Evolutionary conservation across 2,888 invertebrate species (phyloP), one percentile per base, ranked within the genome.

Genomic region (Antitype chi): DNA sequence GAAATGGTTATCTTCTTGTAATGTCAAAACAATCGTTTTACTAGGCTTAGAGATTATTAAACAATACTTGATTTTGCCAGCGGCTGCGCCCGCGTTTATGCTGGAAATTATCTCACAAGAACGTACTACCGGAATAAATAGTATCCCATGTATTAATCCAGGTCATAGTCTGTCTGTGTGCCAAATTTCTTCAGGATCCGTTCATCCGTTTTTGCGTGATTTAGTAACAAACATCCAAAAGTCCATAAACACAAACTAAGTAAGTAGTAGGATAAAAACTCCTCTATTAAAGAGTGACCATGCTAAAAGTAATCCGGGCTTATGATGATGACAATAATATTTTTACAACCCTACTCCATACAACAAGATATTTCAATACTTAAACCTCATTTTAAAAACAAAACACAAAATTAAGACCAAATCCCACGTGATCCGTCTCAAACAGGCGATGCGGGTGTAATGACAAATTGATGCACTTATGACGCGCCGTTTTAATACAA

Each of bases 381-480:
- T 23, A 38, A 67, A 20, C 2, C 9, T 17, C 49, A 57, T 68
- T 84, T 64, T 64, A 76, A 75, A 77, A 77, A 84, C 69, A 84
- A 59, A 67, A 81, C 55, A 63, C 38, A 74, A 63, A 53, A 81
- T 81, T 73, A 82, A 72, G 62, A n/a, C 69, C 28, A 68, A 59
- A 81, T 77, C 62, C 81, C 57, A 77, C 83, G 76, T 86, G 85
- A 88, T 88, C 82, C 86, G 79, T 72, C 77, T 81, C 84, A 85
- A 90, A 86, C 84, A 81, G 78, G 83, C 91, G 91, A 95, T 95
- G 94, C 95, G 95, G 95, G 95, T 89, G 80, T 90, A 92, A 93
- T 94, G 94, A 95, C 94, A 95, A 95, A 95, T 94, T 93, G 94
- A 93, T 91, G 89, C 86, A 88, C 89, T 86, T 90, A 91, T 93